Evolutionary conservation across 2,888 invertebrate genomes (phyloP).

Genomic region (Diaprepes abbreviatus): DNA sequence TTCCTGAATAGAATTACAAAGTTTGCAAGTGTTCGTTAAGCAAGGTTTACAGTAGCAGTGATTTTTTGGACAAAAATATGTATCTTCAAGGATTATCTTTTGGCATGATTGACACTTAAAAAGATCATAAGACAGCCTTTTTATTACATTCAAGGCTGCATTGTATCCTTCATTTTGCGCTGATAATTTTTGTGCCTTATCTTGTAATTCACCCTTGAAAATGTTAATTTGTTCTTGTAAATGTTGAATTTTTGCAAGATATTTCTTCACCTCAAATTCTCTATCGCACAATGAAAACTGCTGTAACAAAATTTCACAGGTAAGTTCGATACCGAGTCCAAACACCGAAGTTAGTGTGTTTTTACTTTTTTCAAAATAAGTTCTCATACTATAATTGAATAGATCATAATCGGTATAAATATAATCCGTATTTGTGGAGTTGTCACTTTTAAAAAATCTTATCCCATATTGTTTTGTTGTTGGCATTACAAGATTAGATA

Average conservation of each 20-base stretch:
- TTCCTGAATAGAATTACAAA: background rate
- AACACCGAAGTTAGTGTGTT: background rate
- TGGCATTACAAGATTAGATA: background rate
- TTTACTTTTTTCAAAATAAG: constrained; percentile 5
- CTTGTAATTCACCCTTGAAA: background rate
- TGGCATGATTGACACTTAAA: background rate
- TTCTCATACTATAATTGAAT: background rate
- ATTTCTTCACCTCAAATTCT: background rate
- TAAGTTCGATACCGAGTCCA: background rate
- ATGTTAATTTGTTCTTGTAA: background rate
- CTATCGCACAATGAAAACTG: background rate
- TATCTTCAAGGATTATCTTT: background rate
- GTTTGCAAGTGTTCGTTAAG: background rate
- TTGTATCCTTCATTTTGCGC: background rate
- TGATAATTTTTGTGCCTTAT: background rate
- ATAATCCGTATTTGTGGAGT: background rate
- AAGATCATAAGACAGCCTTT: background rate
- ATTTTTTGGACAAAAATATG: background rate
- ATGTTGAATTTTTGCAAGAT: background rate
- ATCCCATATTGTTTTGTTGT: background rate
- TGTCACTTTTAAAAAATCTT: background rate
- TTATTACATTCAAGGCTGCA: background rate
- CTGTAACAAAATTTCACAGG: background rate
- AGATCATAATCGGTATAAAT: background rate
- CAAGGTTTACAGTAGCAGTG: background rate